These are phyloP conservation scores for Meteorus colon DNA, from an alignment of 2,888 invertebrate species.

Conservation along the genomic window DNA sequence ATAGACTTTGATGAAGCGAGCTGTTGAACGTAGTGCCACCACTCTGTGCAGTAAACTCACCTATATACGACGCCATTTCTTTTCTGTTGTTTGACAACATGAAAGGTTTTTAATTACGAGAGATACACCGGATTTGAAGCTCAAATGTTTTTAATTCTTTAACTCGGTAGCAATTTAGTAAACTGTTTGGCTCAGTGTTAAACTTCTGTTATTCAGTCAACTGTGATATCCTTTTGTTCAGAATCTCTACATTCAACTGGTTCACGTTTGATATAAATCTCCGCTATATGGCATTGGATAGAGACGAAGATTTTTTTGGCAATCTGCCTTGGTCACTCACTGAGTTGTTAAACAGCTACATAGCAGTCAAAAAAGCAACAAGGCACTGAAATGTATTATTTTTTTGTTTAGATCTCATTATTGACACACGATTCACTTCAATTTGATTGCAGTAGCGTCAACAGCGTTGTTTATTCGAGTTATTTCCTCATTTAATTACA, in stretches of 20 bases:
- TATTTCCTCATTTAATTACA: not conserved
- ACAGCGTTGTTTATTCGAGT: no score
- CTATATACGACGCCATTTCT: not conserved
- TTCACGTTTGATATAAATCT: constrained; percentile 31
- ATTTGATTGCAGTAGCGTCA: no score
- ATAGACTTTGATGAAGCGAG: not conserved
- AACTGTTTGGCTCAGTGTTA: not conserved
- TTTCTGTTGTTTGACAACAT: constrained; percentile 3
- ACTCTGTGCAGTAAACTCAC: not conserved
- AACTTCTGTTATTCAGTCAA: constrained; percentile 3
- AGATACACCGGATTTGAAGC: not conserved
- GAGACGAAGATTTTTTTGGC: constrained; percentile 47
- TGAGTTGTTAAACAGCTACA: not conserved
- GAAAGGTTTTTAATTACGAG: constrained; percentile 15
- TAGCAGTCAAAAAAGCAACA: not conserved
- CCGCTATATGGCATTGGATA: not conserved
- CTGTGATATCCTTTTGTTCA: constrained; percentile 13
- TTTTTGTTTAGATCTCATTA: not conserved
- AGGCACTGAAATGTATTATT: not conserved
- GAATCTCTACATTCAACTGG: constrained; percentile 48
- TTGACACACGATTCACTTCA: not conserved
- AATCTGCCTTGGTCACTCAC: constrained; percentile 43
- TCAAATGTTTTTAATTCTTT: constrained; percentile 2
- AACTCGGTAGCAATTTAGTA: not conserved
- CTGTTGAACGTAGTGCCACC: not conserved